Percentiles rank a stretch among this genome's conserved stretches.
phyloP scores from a whole-genome alignment of 1,140 invertebrate species.

The Drosophila santomea region DNA sequence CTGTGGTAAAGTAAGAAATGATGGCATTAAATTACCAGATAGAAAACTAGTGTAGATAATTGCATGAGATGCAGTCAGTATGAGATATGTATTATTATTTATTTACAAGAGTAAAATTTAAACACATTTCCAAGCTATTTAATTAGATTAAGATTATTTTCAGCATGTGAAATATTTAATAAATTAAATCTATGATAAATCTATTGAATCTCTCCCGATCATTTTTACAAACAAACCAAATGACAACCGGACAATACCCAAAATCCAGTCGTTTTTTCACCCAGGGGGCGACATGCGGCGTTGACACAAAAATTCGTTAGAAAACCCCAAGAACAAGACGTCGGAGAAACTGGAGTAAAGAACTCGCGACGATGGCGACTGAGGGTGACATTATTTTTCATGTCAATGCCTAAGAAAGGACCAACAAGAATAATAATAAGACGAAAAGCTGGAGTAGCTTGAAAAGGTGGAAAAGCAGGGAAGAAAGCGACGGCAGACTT shows the following conservation, averaged over 20 bases:
- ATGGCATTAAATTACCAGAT: too few relatives aligned
- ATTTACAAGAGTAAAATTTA: too few relatives aligned
- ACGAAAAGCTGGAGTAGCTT: conserved; percentile 10
- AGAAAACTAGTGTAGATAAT: too few relatives aligned
- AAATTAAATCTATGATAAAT: too few relatives aligned
- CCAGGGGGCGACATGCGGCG: conserved; percentile 59
- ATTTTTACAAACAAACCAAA: conserved; percentile 4
- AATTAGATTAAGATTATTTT: too few relatives aligned
- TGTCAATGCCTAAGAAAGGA: conserved; percentile 75
- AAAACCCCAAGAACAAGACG: conserved; percentile 55
- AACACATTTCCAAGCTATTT: too few relatives aligned
- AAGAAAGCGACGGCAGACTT: conserved; percentile 36
- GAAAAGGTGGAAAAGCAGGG: conserved; percentile 14
- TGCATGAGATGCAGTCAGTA: too few relatives aligned
- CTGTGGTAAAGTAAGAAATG: background rate
- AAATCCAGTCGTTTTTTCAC: conserved; percentile 1
- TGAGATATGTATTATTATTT: too few relatives aligned
- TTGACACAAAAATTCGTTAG: conserved; percentile 70
- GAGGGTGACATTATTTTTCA: conserved; percentile 84
- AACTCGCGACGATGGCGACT: conserved; percentile 35
- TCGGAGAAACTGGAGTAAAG: conserved; percentile 47
- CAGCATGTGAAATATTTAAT: too few relatives aligned
- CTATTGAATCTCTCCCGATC: too few relatives aligned
- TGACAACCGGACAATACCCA: conserved; percentile 9
- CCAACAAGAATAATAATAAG: conserved; percentile 48